Percentiles rank a stretch among this genome's conserved stretches.
Evolutionary conservation across 2,113 vertebrate genomes (phyloP).

Genomic region (Phrynocephalus versicolor): DNA sequence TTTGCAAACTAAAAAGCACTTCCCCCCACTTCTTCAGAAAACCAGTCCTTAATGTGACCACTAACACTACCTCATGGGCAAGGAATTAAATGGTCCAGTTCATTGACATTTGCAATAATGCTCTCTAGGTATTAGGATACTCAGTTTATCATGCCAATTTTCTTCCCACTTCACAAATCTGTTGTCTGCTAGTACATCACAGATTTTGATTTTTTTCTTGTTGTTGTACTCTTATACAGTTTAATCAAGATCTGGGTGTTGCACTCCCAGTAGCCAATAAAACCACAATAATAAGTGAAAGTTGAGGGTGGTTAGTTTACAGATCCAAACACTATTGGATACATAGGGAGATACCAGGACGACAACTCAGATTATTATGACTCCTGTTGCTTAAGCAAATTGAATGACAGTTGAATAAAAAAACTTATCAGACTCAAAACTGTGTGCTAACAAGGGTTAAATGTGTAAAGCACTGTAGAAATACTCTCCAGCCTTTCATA

Average conservation of each 20-base stretch:
- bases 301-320: conserved; percentile 20
- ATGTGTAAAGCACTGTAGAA: background rate
- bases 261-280: background rate
- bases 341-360: background rate
- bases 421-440: conserved; percentile 12
- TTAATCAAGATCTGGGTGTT: conserved; percentile 11
- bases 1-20: conserved; percentile 59
- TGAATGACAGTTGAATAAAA: conserved; percentile 14
- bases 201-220: conserved; percentile 35
- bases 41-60: conserved; percentile 51
- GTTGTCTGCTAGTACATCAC: conserved; percentile 51
- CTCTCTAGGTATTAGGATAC: conserved; percentile 58
- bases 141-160: conserved; percentile 67
- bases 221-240: background rate
- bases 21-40: conserved; percentile 60
- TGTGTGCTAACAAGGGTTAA: conserved; percentile 27
- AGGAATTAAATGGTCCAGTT: conserved; percentile 62
- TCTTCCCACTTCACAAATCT: conserved; percentile 54
- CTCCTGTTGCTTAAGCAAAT: conserved; percentile 1
- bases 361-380: background rate
- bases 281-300: conserved; percentile 33
- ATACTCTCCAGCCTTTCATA: conserved; percentile 32
- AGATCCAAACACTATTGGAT: background rate
- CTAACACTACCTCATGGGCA: conserved; percentile 59
- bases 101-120: conserved; percentile 66